Conservation (phyloP, 1,140 invertebrate species). For the Vollenhovia emeryi region DNA sequence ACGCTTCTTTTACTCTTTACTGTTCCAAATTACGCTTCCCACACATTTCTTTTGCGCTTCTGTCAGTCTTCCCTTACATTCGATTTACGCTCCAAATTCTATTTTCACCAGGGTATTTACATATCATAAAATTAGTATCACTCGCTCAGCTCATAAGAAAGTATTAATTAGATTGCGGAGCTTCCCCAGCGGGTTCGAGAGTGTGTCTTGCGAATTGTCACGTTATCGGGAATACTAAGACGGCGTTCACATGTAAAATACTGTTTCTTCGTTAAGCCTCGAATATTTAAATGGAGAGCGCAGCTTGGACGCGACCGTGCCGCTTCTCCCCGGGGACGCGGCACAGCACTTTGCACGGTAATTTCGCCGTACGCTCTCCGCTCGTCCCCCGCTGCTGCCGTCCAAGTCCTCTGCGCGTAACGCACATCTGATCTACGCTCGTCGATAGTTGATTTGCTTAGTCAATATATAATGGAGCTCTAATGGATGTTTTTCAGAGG, state of each 20-base stretch:
- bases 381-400: slow-evolving; percentile 28
- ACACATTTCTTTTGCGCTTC: too few relatives aligned
- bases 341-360: slow-evolving; percentile 34
- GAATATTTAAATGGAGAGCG: slow-evolving; percentile 37
- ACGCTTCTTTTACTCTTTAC: too few relatives aligned
- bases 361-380: slow-evolving; percentile 5
- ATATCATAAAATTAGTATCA: too few relatives aligned
- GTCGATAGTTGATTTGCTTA: slow-evolving; percentile 30
- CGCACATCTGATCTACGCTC: not conserved
- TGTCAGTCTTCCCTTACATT: too few relatives aligned
- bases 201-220: not conserved
- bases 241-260: slow-evolving; percentile 30
- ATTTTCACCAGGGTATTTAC: too few relatives aligned
- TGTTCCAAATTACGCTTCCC: too few relatives aligned
- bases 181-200: not conserved
- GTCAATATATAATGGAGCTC: too few relatives aligned
- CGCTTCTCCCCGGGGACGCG: not conserved
- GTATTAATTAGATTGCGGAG: too few relatives aligned
- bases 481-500: too few relatives aligned
- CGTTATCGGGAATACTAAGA: not conserved
- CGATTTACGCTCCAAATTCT: too few relatives aligned
- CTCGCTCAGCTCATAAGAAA: too few relatives aligned
- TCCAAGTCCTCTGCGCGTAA: slow-evolving; percentile 30
- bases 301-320: not conserved
- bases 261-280: slow-evolving; percentile 39